These are phyloP conservation scores for Montipora efflorescens DNA, from an alignment of 64 coral and sea anemone species.

Conservation along the genomic window DNA sequence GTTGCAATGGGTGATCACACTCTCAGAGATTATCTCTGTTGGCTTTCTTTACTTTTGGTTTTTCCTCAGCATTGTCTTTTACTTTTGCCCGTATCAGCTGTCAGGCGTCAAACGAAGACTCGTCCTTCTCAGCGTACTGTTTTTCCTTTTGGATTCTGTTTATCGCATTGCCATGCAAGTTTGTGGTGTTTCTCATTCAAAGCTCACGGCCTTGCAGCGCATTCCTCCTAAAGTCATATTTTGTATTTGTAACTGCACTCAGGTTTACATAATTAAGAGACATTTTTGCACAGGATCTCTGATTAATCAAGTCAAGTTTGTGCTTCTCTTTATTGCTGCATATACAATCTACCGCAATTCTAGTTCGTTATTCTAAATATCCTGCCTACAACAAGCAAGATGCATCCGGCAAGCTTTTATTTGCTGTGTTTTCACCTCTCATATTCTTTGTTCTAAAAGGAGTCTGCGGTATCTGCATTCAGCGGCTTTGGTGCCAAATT, in stretches of 20 bases:
- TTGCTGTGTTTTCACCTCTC: conserved; percentile 4
- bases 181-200: conserved; percentile 1
- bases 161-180: conserved; percentile 1
- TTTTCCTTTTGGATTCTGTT: no score
- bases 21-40: not conserved
- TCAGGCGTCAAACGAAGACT: no score
- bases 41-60: no score
- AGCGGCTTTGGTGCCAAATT: conserved; percentile 14
- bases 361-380: not conserved
- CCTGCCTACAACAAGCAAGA: conserved; percentile 24
- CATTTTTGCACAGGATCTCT: not conserved
- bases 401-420: not conserved
- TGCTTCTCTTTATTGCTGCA: not conserved
- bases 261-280: not conserved
- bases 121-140: no score
- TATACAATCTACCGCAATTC: no score
- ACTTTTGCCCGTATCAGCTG: no score
- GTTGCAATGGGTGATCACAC: conserved; percentile 11
- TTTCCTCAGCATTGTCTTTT: no score
- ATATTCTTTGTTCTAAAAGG: not conserved
- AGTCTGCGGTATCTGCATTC: not conserved
- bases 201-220: not conserved
- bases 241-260: not conserved
- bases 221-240: not conserved
- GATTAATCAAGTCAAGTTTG: not conserved